Evolutionary conservation across 2,888 invertebrate genomes (phyloP), one percentile per base, ranked within the genome.

Genomic region (Frankliniella intonsa): DNA sequence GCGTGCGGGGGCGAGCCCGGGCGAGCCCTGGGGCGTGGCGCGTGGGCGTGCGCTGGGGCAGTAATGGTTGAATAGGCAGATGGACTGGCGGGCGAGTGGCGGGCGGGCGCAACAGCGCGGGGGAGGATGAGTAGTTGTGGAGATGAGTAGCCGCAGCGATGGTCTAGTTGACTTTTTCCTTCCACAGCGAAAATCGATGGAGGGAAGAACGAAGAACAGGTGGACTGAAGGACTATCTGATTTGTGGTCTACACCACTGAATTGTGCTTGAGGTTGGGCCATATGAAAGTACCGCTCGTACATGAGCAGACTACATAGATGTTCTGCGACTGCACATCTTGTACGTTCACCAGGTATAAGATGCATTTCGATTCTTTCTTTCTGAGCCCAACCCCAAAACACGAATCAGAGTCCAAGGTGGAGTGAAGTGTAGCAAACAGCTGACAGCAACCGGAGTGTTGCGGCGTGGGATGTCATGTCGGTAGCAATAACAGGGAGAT

Each of bases 381-480:
- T 38, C 5, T 38, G 5, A 25, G 69, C 12, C 69, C 69, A 76
- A 76, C 69, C 81, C 81, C 55, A 25, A 81, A 62, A 22, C 62
- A 62, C 51, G 50, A n/a, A 81, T 81, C 62, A 81, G 81, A 81
- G 81, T 80, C 22, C 80, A 22, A 50, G n/a, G 80, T 51, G 81
- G 62, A 81, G 81, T 51, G 81, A 81, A 81, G 81, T 62, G 51
- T 81, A 76, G 69, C 69, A 12, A 76, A 76, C 69, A 76, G 69
- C 69, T 76, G 69, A 76, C 69, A 76, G 69, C 69, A 76, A 76
- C 62, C 62, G 81, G 81, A 81, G 81, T 81, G 81, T 81, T 27
- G 81, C 51, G 81, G 25, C 62, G 81, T 50, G 51, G 51, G 81
- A 81, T 81, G 81, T 81, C 81, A 81, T 76, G 81, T 81, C 50